Evolutionary conservation across 2,888 invertebrate species (phyloP), one percentile per base, ranked within the genome.

Genomic region (Chrysomela aeneicollis): DNA sequence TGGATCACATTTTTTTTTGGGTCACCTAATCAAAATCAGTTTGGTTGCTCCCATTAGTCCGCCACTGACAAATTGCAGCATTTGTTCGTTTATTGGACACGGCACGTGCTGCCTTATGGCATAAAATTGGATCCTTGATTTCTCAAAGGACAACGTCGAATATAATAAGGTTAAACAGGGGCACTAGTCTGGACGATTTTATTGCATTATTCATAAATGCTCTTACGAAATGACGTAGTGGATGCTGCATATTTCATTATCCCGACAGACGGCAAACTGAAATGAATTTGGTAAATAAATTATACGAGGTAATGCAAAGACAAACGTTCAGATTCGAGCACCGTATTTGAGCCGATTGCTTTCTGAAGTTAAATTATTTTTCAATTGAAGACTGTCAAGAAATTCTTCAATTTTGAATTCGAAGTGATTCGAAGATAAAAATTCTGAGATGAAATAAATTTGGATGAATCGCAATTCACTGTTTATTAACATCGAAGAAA

Each of bases 181-280:
- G 67, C 70, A 67, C 68, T 64, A 62, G 61, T 50, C 57, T 18
- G 46, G 63, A 67, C 59, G 26, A 68, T 66, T 66, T 58, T 57
- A 53, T 63, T 74, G 68, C 72, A 73, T 74, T 73, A 73, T 74
- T 74, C 73, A 74, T 73, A 69, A 71, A 49, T 66, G 55, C 63
- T 66, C 68, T 71, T 69, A 67, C 67, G 59, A 64, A 66, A 71
- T 66, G 67, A 72, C 64, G 68, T 42, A 42, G 35, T 42, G 2
- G 37, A 51, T 55, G 49, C 64, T 66, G 64, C 46, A 67, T 68
- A 65, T 67, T 63, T 67, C 59, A 67, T 66, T 64, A 61, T 46
- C 6, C 42, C n/a, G 42, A 6, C 42, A 42, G 42, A 22, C 60
- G 35, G 57, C 50, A 61, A 57, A 61, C 49, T 22, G 19, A 32